Evolutionary conservation across 1,140 invertebrate species (phyloP).

Genomic region (Philotrypesis tridentata): DNA sequence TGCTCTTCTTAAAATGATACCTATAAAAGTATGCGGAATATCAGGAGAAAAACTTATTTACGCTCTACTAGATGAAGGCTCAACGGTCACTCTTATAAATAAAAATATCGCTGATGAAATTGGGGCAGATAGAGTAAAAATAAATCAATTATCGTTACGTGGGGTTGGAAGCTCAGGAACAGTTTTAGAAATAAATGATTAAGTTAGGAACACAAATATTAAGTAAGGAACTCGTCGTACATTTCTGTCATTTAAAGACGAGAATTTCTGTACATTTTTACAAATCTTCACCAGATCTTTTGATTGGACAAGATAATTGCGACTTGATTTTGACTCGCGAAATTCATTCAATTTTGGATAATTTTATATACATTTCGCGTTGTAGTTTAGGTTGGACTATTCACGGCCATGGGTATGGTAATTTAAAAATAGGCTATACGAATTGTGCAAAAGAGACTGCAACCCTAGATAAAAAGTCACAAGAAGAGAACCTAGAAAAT

Average conservation of each 20-base stretch:
- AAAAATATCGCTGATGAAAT: background rate
- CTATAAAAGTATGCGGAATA: background rate
- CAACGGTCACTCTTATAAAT: background rate
- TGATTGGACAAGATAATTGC: background rate
- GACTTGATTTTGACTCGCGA: background rate
- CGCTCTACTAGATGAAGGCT: conserved; percentile 5
- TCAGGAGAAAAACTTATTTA: background rate
- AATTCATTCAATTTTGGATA: background rate
- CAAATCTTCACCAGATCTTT: background rate
- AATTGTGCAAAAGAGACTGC: background rate
- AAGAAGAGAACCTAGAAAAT: background rate
- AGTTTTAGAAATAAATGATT: background rate
- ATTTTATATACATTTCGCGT: background rate
- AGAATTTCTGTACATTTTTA: background rate
- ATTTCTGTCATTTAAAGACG: background rate
- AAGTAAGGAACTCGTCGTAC: background rate
- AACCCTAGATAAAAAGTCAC: background rate
- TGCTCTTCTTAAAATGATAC: conserved; percentile 1
- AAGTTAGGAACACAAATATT: background rate
- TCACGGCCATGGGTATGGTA: background rate
- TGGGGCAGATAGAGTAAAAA: background rate
- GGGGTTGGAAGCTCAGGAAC: background rate
- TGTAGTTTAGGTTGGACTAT: background rate
- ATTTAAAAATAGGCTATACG: background rate
- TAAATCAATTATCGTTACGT: background rate